Conservation (phyloP, 2,888 invertebrate genomes). For the Trachelus stipa region DNA sequence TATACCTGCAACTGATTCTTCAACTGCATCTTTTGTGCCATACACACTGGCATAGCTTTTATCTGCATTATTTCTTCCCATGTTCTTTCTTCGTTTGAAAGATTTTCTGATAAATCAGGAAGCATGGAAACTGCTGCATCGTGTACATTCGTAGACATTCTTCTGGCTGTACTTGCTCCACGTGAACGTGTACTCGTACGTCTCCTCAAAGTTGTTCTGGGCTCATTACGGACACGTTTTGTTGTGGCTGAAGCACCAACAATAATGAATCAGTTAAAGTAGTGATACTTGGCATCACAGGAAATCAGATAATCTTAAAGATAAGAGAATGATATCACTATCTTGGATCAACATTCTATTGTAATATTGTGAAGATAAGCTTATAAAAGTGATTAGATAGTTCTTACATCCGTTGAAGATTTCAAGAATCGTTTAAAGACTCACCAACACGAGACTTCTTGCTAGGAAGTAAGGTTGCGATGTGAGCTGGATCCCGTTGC, state of each 20-base stretch:
- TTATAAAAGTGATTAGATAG: neutral
- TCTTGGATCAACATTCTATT: neutral
- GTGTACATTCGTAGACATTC: slow-evolving; percentile 68
- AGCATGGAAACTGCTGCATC: slow-evolving; percentile 84
- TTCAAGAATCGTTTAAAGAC: slow-evolving; percentile 39
- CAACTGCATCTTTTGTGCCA: slow-evolving; percentile 84
- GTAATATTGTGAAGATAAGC: neutral
- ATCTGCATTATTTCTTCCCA: slow-evolving; percentile 91
- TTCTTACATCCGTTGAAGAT: neutral
- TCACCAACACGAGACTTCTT: slow-evolving; percentile 82
- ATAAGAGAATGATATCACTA: slow-evolving; percentile 7
- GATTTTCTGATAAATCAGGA: slow-evolving; percentile 85
- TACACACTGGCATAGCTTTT: slow-evolving; percentile 85
- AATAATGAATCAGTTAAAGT: neutral
- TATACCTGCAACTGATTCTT: slow-evolving; percentile 82
- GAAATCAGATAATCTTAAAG: slow-evolving; percentile 10
- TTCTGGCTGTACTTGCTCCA: slow-evolving; percentile 69
- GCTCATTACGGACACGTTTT: slow-evolving; percentile 74
- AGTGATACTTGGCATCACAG: neutral
- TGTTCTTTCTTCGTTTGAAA: slow-evolving; percentile 84
- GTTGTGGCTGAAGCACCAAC: slow-evolving; percentile 71
- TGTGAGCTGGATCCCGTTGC: slow-evolving; percentile 78
- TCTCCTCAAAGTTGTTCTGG: slow-evolving; percentile 74
- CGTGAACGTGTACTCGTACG: slow-evolving; percentile 70
- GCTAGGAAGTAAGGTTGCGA: slow-evolving; percentile 82